Base-by-base conservation (phyloP, 2,113 vertebrate species). In the Heterotis niloticus region DNA sequence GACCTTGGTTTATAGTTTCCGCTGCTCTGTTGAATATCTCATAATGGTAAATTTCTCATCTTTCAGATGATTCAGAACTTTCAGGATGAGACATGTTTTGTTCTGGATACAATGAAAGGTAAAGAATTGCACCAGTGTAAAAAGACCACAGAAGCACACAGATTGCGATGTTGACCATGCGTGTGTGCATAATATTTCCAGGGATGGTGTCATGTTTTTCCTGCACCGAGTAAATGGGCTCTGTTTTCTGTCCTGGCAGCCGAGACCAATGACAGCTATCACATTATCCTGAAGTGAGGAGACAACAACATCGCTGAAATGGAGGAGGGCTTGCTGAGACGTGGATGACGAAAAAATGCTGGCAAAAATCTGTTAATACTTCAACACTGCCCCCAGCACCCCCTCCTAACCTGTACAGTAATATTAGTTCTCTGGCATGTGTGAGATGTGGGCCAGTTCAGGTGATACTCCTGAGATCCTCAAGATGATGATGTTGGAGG, bases 91-190 rank as follows among this genome's bases (percentile, higher is more conserved):
- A 92, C 96, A 4, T 98, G 96, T 88, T 99, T 98, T 83, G 89
- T 99, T 83, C 90, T 99, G 91, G 96, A 99, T 89, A 98, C 96
- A 77, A 96, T 99, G 95, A 97, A 98, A 96, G 96, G 97, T 95
- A 92, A 82, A 76, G 18, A 18, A 81, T 23, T n/a, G 10, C 62
- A 23, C 54, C n/a, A n/a, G 1, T 52, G 29, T 52, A 34, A 71
- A n/a, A 12, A n/a, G 34, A 14, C 12, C 5, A 20, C 29, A 12
- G 59, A 13, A 62, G n/a, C n/a, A 65, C 10, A 23, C 23, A 20
- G 2, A 20, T 5, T 1, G 64, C 23, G 18, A n/a, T 23, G 23
- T 2, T 16, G 64, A 65, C n/a, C 1, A 16, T 65, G 64, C n/a
- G 24, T 26, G 14, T 14, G 23, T 59, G 54, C 52, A 24, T 28